Evolutionary conservation across 2,888 invertebrate genomes (phyloP).

Genomic region (Caenorhabditis wallacei): DNA sequence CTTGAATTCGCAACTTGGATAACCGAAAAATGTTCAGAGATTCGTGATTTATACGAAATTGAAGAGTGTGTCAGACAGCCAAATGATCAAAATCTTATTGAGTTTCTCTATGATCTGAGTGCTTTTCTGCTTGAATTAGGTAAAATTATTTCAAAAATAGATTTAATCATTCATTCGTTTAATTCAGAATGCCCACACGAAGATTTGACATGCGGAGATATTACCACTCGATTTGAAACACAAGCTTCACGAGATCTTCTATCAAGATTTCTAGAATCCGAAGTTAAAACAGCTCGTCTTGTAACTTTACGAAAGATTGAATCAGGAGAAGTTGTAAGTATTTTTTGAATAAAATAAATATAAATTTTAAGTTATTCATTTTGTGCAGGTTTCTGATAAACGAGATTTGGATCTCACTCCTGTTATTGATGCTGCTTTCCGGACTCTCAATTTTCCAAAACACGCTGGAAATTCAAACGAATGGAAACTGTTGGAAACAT

Average conservation of each 20-base stretch:
- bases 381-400: constrained; percentile 34
- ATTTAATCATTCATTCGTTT: neutral
- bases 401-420: constrained; percentile 59
- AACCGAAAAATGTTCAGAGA: constrained; percentile 61
- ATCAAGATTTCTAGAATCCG: constrained; percentile 57
- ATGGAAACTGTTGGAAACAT: constrained; percentile 46
- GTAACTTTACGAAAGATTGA: constrained; percentile 39
- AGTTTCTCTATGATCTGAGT: constrained; percentile 74
- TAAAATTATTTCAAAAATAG: constrained; percentile 3
- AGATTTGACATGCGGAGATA: constrained; percentile 67
- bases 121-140: constrained; percentile 73
- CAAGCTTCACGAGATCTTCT: constrained; percentile 47
- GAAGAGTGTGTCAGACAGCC: constrained; percentile 62
- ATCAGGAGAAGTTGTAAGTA: constrained; percentile 45
- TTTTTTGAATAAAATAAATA: neutral
- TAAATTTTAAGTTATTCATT: neutral
- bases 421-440: constrained; percentile 49
- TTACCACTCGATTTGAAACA: constrained; percentile 60
- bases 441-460: constrained; percentile 34
- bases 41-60: constrained; percentile 62
- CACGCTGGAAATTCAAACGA: constrained; percentile 43
- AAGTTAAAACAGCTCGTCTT: constrained; percentile 66
- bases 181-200: constrained; percentile 72
- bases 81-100: constrained; percentile 54
- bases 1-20: constrained; percentile 38